phyloP scores from a whole-genome alignment of 2,113 vertebrate genomes.

The Urocolius indicus region DNA sequence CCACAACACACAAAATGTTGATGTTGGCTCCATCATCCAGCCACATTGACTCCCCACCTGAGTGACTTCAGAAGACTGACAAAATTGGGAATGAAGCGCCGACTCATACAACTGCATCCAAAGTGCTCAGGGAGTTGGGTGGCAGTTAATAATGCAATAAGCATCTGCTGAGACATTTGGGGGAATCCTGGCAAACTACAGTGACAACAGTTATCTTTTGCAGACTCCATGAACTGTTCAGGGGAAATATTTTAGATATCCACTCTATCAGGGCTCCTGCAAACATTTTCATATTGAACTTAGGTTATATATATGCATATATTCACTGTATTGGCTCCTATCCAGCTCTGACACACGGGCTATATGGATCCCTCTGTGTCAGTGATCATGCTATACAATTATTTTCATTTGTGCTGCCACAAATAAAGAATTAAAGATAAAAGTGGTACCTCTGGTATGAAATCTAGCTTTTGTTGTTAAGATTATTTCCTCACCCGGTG shows the following conservation, averaged over 20 bases:
- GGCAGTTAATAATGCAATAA: background rate
- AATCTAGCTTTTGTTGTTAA: constrained; percentile 42
- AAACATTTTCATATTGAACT: background rate
- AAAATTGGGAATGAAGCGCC: background rate
- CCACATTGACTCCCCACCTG: background rate
- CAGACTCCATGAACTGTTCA: background rate
- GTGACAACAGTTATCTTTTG: background rate
- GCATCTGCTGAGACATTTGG: background rate
- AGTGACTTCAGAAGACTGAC: background rate
- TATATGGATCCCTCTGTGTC: background rate
- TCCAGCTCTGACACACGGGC: background rate
- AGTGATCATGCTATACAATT: background rate
- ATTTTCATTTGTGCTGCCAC: constrained; percentile 21
- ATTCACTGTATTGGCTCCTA: background rate
- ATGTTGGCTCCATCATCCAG: background rate
- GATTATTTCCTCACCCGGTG: constrained; percentile 39
- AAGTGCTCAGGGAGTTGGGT: background rate
- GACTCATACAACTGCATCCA: background rate
- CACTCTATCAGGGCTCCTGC: background rate
- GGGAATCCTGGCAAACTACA: background rate
- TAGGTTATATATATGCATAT: background rate
- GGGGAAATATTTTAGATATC: background rate
- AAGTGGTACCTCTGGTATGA: constrained; percentile 30
- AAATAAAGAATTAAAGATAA: constrained; percentile 18
- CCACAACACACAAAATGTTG: background rate